phyloP scores from a whole-genome alignment of 1,140 invertebrate genomes.

The Temnothorax nylanderi region DNA sequence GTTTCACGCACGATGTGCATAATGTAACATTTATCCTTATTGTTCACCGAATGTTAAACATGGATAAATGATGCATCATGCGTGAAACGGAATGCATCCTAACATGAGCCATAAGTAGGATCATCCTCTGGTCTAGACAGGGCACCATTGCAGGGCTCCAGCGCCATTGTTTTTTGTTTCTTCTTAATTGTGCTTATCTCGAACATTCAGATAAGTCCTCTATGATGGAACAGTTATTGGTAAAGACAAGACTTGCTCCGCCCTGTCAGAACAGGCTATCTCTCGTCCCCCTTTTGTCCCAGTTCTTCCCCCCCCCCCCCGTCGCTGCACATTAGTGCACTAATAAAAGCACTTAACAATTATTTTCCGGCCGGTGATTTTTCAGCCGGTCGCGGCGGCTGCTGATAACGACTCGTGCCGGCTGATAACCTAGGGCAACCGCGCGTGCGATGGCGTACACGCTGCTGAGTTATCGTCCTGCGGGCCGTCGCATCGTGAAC shows the following conservation, averaged over 20 bases:
- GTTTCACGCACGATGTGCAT: too few relatives aligned
- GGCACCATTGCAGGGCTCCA: too few relatives aligned
- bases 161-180: too few relatives aligned
- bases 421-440: slow-evolving; percentile 60
- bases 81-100: too few relatives aligned
- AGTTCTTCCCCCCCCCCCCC: slow-evolving; percentile 46
- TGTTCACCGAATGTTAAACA: too few relatives aligned
- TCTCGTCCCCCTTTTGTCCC: slow-evolving; percentile 57
- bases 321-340: slow-evolving; percentile 65
- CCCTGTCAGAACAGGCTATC: slow-evolving; percentile 54
- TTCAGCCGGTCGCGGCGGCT: slow-evolving; percentile 62
- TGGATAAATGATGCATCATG: too few relatives aligned
- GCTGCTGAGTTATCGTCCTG: slow-evolving; percentile 65
- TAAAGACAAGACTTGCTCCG: slow-evolving; percentile 13
- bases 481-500: slow-evolving; percentile 47
- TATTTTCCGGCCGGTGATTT: slow-evolving; percentile 76
- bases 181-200: not conserved
- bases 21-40: too few relatives aligned
- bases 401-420: slow-evolving; percentile 65
- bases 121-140: too few relatives aligned
- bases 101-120: too few relatives aligned
- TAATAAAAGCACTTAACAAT: slow-evolving; percentile 76
- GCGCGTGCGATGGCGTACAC: slow-evolving; percentile 16
- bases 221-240: not conserved
- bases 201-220: not conserved